These are phyloP conservation scores for Lithosia quadra DNA, from an alignment of 2,888 invertebrate genomes.

Conservation along the genomic window DNA sequence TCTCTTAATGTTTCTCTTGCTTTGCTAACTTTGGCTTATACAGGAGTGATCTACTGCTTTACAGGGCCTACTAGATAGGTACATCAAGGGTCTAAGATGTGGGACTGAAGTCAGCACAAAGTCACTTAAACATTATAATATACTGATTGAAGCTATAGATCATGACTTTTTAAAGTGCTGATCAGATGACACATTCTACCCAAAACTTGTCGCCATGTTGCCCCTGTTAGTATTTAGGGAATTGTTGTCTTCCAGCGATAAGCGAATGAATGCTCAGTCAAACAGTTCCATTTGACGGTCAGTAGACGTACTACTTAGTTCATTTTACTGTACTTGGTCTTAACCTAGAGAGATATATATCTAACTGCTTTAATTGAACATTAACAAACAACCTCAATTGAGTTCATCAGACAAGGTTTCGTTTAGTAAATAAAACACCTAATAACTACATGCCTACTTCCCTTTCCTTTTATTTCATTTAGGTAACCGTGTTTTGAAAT, in stretches of 20 bases:
- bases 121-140: too few species aligned
- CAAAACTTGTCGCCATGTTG: too few species aligned
- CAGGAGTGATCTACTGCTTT: too few species aligned
- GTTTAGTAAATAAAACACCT: constrained; percentile 58
- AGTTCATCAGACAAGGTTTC: constrained; percentile 66
- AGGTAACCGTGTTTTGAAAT: constrained; percentile 7
- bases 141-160: too few species aligned
- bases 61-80: not conserved
- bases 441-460: constrained; percentile 47
- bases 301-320: constrained; percentile 41
- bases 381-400: constrained; percentile 67
- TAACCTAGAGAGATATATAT: constrained; percentile 82
- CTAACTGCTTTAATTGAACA: constrained; percentile 70
- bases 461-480: constrained; percentile 40
- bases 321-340: constrained; percentile 67
- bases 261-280: constrained; percentile 36
- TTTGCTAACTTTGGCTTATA: too few species aligned
- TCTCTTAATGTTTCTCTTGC: too few species aligned
- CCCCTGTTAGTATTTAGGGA: not conserved
- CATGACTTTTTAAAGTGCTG: too few species aligned
- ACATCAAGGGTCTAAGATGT: not conserved
- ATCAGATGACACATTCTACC: too few species aligned
- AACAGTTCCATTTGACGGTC: constrained; percentile 47
- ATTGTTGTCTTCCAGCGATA: not conserved
- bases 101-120: too few species aligned